Evolutionary conservation across 2,888 invertebrate species (phyloP), one percentile per base, ranked within the genome.

Genomic region (Dysmachus trigonus): DNA sequence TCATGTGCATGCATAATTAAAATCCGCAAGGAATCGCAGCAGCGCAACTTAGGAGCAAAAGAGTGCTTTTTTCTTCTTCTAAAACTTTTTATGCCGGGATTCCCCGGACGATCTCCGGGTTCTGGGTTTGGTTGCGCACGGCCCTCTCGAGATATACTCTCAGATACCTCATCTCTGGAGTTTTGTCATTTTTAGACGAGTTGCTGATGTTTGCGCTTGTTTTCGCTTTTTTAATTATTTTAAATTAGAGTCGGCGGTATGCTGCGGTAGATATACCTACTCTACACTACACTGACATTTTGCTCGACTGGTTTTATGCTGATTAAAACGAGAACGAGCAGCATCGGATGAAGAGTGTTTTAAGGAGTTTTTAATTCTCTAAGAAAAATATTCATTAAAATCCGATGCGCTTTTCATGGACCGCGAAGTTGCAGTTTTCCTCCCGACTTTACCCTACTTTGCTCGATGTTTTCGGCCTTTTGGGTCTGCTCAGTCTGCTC

Each of bases 1-100:
- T 92, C 92, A 92, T 92, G 92, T 90, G 89, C 90, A 90, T 90
- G 92, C 91, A 92, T 92, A 92, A 92, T 92, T 92, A 91, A 92
- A 91, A 88, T 88, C 85, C 86, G 81, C 62, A 51, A 76, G 87
- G 76, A 83, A 72, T 72, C 30, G 33, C 31, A 51, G n/a, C n/a
- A 41, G 33, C 35, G 53, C 53, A 81, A 81, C 81, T 81, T 81
- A 81, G 53, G 53, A 81, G 81, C 31, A 53, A 41, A 27, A 33
- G 81, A 81, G 53, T 47, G 53, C 31, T 81, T 81, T 81, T 79
- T 81, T 81, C 62, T 81, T 81, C 51, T 81, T 81, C 62, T 81
- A 81, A 81, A 81, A 81, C 41, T 41, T 77, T 47, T 77, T 47
- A 38, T 35, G 22, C 76, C 22, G 13, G 8, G n/a, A 18, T 27